phyloP scores from a whole-genome alignment of 2,113 vertebrate genomes.

The Peromyscus maniculatus region DNA sequence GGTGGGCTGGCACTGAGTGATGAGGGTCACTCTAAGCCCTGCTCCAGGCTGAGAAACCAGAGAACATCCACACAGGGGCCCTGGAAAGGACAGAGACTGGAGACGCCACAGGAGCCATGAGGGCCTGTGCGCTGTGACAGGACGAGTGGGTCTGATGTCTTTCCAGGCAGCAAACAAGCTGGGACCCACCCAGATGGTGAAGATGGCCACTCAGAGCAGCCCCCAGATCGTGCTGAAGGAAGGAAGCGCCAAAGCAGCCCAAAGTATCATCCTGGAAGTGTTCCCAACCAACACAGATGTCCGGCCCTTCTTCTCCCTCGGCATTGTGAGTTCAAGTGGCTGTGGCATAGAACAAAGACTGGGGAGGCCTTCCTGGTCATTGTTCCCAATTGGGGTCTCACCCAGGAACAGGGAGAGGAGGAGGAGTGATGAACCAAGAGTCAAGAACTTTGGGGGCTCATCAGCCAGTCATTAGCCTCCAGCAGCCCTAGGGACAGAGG shows the following conservation, averaged over 20 bases:
- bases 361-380: neutral
- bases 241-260: slow-evolving; percentile 24
- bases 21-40: neutral
- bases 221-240: slow-evolving; percentile 45
- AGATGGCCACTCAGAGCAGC: slow-evolving; percentile 1
- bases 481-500: neutral
- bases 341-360: neutral
- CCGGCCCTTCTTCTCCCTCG: slow-evolving; percentile 77
- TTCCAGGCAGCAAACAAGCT: slow-evolving; percentile 67
- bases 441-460: neutral
- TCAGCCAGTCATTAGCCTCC: neutral
- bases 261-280: slow-evolving; percentile 68
- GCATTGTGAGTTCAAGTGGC: slow-evolving; percentile 75
- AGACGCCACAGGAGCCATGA: neutral
- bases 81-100: neutral
- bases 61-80: neutral
- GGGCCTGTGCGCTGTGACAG: neutral
- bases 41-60: neutral
- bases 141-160: neutral
- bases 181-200: slow-evolving; percentile 62
- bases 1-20: neutral
- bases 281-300: slow-evolving; percentile 25
- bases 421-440: neutral
- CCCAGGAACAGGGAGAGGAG: too few species aligned
- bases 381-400: neutral